phyloP scores from a whole-genome alignment of 2,113 vertebrate species.

The Balaenoptera acutorostrata region DNA sequence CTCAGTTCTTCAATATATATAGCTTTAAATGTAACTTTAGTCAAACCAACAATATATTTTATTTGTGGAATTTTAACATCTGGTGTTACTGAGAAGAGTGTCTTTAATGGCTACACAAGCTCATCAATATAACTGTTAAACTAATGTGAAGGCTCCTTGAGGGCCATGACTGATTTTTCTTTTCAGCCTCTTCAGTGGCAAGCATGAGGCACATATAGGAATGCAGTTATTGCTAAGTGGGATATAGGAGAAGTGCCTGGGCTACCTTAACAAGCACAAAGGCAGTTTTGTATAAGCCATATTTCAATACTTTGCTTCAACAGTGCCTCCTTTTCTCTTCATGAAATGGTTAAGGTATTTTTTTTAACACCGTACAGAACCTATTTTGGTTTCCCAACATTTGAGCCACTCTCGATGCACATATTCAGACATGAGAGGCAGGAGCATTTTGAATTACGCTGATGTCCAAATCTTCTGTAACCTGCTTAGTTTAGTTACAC shows the following conservation, averaged over 20 bases:
- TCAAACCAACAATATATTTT: not conserved
- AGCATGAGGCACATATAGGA: not conserved
- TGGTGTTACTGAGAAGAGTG: not conserved
- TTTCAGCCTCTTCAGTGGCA: not conserved
- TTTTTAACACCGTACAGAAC: not conserved
- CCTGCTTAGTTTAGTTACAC: not conserved
- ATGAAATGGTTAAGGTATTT: not conserved
- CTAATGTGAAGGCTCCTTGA: not conserved
- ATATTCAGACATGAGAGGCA: not conserved
- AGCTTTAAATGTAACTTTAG: not conserved
- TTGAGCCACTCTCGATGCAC: not conserved
- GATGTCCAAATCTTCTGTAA: not conserved
- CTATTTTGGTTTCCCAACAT: not conserved
- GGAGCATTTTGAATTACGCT: not conserved
- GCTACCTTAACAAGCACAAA: not conserved
- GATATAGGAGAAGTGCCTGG: not conserved
- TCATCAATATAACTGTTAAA: not conserved
- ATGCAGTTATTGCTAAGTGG: not conserved
- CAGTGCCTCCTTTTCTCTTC: not conserved
- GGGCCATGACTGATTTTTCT: not conserved
- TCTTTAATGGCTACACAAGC: not conserved
- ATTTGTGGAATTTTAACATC: not conserved
- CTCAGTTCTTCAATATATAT: not conserved
- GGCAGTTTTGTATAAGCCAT: not conserved
- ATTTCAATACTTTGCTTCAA: not conserved